These are phyloP conservation scores for Pyrrhosoma nymphula DNA, from an alignment of 2,888 invertebrate genomes.

Conservation along the genomic window DNA sequence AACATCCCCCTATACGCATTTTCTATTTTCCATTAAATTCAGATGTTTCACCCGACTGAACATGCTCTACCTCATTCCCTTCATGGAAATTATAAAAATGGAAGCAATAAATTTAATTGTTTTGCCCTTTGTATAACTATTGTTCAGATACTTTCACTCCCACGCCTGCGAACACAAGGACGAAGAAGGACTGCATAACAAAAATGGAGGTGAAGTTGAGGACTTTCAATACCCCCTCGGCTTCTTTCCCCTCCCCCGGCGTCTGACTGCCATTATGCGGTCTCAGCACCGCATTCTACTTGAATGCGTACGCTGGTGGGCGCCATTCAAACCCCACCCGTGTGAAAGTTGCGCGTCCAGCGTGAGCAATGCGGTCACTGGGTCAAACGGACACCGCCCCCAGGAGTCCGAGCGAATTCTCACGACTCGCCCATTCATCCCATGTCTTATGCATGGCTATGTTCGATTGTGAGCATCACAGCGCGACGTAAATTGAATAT, in stretches of 20 bases:
- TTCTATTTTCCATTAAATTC: too few relatives aligned
- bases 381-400: conserved; percentile 49
- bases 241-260: background rate
- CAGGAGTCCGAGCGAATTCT: background rate
- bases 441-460: background rate
- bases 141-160: too few relatives aligned
- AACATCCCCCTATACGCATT: too few relatives aligned
- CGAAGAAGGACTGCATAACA: background rate
- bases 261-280: background rate
- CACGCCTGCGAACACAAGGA: too few relatives aligned
- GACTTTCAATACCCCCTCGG: background rate
- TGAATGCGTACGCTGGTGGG: background rate
- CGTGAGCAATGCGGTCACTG: conserved; percentile 59
- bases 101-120: too few relatives aligned
- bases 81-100: too few relatives aligned
- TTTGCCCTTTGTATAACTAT: too few relatives aligned
- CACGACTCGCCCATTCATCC: background rate
- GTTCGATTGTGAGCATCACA: background rate
- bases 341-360: conserved; percentile 35
- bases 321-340: background rate
- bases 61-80: too few relatives aligned
- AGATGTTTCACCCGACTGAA: too few relatives aligned
- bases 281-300: background rate
- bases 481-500: background rate
- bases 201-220: background rate